Conservation (phyloP, 2,888 invertebrate species). For the Emmelina monodactyla region DNA sequence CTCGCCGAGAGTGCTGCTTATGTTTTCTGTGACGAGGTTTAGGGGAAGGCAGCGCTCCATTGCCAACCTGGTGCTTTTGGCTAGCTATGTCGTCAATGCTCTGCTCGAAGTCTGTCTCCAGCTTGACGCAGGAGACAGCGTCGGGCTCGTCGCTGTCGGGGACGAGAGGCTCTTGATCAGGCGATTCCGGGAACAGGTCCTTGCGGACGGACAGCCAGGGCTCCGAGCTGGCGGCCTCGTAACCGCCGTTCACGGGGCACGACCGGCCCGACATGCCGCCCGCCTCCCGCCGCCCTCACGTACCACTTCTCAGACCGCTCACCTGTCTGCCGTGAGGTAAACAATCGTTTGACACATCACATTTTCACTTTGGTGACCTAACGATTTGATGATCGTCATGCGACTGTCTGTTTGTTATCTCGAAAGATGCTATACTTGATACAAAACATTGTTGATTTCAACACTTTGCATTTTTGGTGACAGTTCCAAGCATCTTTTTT, state of each 20-base stretch:
- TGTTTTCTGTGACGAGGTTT: conserved; percentile 49
- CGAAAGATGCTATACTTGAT: conserved; percentile 41
- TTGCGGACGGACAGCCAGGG: conserved; percentile 55
- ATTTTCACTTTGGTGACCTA: conserved; percentile 60
- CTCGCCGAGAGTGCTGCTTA: conserved; percentile 46
- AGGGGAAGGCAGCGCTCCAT: conserved; percentile 39
- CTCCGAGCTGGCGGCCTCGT: conserved; percentile 39
- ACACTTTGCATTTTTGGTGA: conserved; percentile 50
- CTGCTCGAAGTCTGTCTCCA: conserved; percentile 61
- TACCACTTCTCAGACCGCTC: conserved; percentile 60
- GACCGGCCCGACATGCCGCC: conserved; percentile 61
- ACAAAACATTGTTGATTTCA: conserved; percentile 48
- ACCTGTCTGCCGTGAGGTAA: conserved; percentile 62
- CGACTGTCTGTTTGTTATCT: conserved; percentile 39
- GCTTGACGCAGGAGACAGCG: conserved; percentile 45
- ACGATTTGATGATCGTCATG: conserved; percentile 43
- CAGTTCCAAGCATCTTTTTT: conserved; percentile 59
- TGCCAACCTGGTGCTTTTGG: conserved; percentile 41
- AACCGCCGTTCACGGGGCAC: conserved; percentile 59
- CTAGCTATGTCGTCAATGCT: conserved; percentile 57
- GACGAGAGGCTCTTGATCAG: conserved; percentile 26
- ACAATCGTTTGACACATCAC: conserved; percentile 68
- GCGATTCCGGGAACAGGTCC: conserved; percentile 52
- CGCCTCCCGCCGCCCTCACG: conserved; percentile 57
- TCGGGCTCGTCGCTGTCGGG: conserved; percentile 36